A percentile compares a stretch with the other conserved stretches of the same genome.
These are phyloP conservation scores for Acropternis orthonyx DNA, from an alignment of 2,797 vertebrate genomes.

Conservation along the genomic window DNA sequence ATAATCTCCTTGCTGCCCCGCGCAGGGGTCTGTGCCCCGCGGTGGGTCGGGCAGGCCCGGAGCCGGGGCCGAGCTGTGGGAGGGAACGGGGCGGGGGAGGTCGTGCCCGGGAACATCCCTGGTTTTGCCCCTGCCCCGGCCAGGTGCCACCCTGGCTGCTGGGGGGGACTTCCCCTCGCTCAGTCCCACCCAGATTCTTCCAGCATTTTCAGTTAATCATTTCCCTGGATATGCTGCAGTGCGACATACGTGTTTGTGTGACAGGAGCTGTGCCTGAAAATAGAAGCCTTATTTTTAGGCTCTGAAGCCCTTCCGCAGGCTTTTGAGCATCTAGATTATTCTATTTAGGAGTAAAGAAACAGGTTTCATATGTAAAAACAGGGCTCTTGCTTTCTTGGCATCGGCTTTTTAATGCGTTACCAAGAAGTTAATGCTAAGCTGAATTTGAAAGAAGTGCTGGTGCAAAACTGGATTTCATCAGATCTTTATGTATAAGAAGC, in stretches of 20 bases:
- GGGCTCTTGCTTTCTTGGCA: background rate
- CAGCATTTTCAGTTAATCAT: background rate
- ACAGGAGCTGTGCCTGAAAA: background rate
- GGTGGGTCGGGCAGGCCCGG: background rate
- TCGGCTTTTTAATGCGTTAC: background rate
- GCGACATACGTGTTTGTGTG: background rate
- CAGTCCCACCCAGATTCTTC: rapidly evolving
- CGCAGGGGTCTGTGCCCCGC: rapidly evolving
- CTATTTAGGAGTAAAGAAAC: background rate
- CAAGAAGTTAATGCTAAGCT: background rate
- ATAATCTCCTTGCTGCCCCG: no score
- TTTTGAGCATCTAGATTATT: background rate
- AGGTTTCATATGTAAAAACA: background rate
- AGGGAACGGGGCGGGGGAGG: background rate
- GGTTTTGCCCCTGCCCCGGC: background rate
- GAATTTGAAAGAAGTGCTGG: background rate
- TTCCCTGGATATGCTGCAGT: background rate
- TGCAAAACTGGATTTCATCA: background rate
- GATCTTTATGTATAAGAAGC: background rate
- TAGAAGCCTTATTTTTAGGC: background rate
- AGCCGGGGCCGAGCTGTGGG: background rate
- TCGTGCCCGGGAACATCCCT: background rate
- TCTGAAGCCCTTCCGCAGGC: background rate
- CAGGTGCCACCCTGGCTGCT: background rate
- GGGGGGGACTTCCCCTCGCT: background rate